A percentile compares a stretch with the other conserved stretches of the same genome.
Evolutionary conservation across 2,888 invertebrate genomes (phyloP).

Genomic region (Bedellia somnulentella): DNA sequence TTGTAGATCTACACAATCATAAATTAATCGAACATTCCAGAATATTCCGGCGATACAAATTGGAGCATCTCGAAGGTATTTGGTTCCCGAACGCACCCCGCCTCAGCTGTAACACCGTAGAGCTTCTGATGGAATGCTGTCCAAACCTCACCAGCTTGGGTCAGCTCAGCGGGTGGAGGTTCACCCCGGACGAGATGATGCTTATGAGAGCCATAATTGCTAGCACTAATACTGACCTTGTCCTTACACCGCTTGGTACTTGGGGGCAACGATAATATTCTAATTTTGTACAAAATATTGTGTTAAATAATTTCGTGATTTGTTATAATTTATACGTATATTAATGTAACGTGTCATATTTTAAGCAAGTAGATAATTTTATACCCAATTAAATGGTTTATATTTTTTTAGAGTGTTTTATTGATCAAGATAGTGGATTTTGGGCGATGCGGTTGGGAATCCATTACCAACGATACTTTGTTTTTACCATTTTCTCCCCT

Average conservation of each 20-base stretch:
- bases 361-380: too few relatives aligned
- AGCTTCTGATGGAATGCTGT: constrained; percentile 68
- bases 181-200: constrained; percentile 68
- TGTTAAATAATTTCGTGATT: too few relatives aligned
- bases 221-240: constrained; percentile 67
- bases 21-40: too few relatives aligned
- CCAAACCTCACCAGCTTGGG: constrained; percentile 67
- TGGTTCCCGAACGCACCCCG: constrained; percentile 71
- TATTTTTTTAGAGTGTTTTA: too few relatives aligned
- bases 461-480: too few relatives aligned
- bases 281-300: neutral
- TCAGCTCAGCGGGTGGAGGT: constrained; percentile 68
- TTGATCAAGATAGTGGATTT: too few relatives aligned
- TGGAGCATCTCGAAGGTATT: constrained; percentile 65
- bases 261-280: constrained; percentile 37
- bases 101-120: constrained; percentile 64
- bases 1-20: too few relatives aligned
- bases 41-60: constrained; percentile 66
- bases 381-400: too few relatives aligned
- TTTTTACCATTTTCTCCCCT: too few relatives aligned
- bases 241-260: constrained; percentile 64
- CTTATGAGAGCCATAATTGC: constrained; percentile 65
- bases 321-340: too few relatives aligned
- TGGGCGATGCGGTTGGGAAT: too few relatives aligned
- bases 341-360: too few relatives aligned